Evolutionary conservation across 2,888 invertebrate genomes (phyloP).

Genomic region (Drosophila merina): DNA sequence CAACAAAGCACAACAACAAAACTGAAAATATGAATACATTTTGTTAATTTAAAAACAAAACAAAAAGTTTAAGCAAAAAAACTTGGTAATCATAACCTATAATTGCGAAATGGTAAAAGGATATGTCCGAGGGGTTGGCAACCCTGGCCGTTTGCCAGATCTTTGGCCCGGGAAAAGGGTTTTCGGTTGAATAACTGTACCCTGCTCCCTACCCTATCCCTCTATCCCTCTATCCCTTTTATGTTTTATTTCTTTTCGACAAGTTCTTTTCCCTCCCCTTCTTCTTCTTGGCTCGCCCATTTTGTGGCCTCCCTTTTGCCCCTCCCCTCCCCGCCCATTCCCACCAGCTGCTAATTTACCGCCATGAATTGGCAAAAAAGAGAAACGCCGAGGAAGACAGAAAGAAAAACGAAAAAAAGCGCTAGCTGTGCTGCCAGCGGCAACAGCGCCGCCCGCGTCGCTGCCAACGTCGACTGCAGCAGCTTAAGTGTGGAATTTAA

Average conservation of each 20-base stretch:
- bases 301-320: constrained; percentile 3
- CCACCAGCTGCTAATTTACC: constrained; percentile 62
- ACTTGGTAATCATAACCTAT: background rate
- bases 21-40: background rate
- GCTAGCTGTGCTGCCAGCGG: constrained; percentile 18
- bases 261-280: background rate
- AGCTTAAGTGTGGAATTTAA: constrained; percentile 53
- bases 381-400: constrained; percentile 31
- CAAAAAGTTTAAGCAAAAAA: constrained; percentile 9
- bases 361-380: constrained; percentile 67
- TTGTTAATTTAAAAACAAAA: constrained; percentile 11
- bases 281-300: constrained; percentile 5
- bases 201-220: background rate
- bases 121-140: constrained; percentile 12
- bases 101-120: constrained; percentile 15
- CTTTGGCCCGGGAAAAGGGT: background rate
- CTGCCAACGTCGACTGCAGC: constrained; percentile 13
- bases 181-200: constrained; percentile 28
- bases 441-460: constrained; percentile 7
- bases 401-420: constrained; percentile 13
- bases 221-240: constrained; percentile 5
- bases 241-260: constrained; percentile 1
- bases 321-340: background rate
- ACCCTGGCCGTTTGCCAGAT: constrained; percentile 23
- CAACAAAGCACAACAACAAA: constrained; percentile 18